These are phyloP conservation scores for Aurelia sp. DNA, from an alignment of 30 jellyfish, hydroid and myxozoan genomes.

Conservation along the genomic window DNA sequence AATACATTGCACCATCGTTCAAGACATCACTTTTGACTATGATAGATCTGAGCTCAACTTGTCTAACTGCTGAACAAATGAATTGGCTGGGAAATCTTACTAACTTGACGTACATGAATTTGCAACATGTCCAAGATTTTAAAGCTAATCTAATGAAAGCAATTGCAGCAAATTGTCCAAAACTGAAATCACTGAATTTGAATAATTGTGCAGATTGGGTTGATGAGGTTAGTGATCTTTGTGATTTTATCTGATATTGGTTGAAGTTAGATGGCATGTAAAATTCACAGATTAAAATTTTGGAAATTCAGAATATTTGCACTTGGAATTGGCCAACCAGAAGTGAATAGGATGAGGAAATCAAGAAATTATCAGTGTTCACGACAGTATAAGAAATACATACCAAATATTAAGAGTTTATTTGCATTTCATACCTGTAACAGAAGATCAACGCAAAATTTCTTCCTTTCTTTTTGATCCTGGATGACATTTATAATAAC, in stretches of 20 bases:
- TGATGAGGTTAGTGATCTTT: conserved; percentile 77
- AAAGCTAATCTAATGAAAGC: conserved; percentile 87
- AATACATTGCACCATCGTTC: conserved; percentile 69
- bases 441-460: too few relatives aligned
- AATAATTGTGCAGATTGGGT: conserved; percentile 90
- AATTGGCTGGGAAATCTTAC: conserved; percentile 94
- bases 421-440: too few relatives aligned
- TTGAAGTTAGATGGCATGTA: too few relatives aligned
- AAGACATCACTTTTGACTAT: conserved; percentile 52
- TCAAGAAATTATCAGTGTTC: not conserved
- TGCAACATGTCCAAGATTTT: conserved; percentile 74
- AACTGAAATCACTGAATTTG: conserved; percentile 75
- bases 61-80: conserved; percentile 81
- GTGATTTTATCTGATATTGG: not conserved
- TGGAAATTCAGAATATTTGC: too few relatives aligned
- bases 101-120: conserved; percentile 64
- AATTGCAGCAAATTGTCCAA: conserved; percentile 78
- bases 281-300: too few relatives aligned
- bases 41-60: conserved; percentile 75
- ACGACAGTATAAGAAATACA: too few relatives aligned
- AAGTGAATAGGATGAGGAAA: not conserved
- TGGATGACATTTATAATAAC: too few relatives aligned
- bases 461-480: too few relatives aligned
- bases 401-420: too few relatives aligned
- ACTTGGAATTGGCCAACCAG: not conserved